Evolutionary conservation across 2,797 vertebrate genomes (phyloP), one percentile per base, ranked within the genome.

Genomic region (Centropyge bicolor): DNA sequence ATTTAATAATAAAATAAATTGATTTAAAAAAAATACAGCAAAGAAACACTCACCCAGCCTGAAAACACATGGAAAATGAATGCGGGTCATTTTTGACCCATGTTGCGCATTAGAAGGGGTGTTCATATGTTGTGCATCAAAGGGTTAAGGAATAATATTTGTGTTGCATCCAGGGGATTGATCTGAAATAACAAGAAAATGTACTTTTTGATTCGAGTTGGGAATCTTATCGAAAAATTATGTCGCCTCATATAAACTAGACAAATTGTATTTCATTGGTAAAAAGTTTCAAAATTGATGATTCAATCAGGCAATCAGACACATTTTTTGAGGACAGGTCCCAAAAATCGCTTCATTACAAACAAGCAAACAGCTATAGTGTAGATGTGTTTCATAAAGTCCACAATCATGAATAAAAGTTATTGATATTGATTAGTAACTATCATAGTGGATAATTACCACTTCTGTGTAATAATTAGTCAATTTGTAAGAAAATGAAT

Each of bases 391-490:
- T 70, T 64, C 6, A 46, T 27, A 6, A 70, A 57, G 54, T 71
- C 49, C 43, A 24, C 8, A 45, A 51, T 70, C n/a, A 64, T 61
- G 3, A 60, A 66, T 82, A 64, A 70, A 38, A 61, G 49, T 74
- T 78, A 86, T 65, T 81, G 62, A 84, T 82, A 65, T 43, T 45
- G 38, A 82, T 4, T 57, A 43, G 40, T 74, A 72, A 49, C 80
- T 69, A 54, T 81, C 76, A 77, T 45, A 73, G 35, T 31, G 51
- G 63, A 76, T 84, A 80, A 90, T 88, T 73, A 72, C 54, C 31
- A 64, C 38, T 76, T 80, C 20, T 75, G 12, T 54, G 61, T 81
- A 69, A 83, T 78, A 74, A 83, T 78, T 59, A 68, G 64, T 55
- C 35, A 40, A 67, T 83, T 81, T 73, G 40, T 70, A 61, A 56